Conservation (phyloP, 1,140 invertebrate species). For the Neodiprion pinetum region DNA sequence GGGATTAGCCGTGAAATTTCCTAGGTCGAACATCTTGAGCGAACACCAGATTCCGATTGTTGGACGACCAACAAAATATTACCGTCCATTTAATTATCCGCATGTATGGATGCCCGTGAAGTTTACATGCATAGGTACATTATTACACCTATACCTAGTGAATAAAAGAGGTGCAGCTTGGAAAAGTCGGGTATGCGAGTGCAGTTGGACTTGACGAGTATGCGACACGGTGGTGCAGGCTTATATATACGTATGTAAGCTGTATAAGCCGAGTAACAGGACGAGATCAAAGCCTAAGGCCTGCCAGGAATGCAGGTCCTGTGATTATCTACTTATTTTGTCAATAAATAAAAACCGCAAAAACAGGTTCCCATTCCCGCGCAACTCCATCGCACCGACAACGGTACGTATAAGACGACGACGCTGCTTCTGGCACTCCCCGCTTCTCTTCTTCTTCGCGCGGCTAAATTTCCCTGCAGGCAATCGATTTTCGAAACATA, state of each 20-base stretch:
- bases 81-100: too few species aligned
- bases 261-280: neutral
- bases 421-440: neutral
- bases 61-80: too few species aligned
- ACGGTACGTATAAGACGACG: neutral
- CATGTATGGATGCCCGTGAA: too few species aligned
- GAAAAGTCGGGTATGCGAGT: neutral
- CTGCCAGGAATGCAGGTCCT: conserved; percentile 47
- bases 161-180: too few species aligned
- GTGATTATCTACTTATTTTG: conserved; percentile 56
- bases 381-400: neutral
- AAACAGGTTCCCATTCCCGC: conserved; percentile 45
- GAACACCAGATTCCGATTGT: too few species aligned
- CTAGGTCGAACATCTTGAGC: too few species aligned
- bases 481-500: conserved; percentile 6
- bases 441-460: neutral
- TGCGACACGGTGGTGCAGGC: neutral
- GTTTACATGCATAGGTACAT: too few species aligned
- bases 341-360: conserved; percentile 53
- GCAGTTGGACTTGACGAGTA: neutral
- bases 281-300: conserved; percentile 19
- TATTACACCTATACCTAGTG: too few species aligned
- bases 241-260: neutral
- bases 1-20: too few species aligned
- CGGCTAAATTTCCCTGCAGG: neutral